Percentiles rank a stretch among this genome's conserved stretches.
These are phyloP conservation scores for Dynastes tityus DNA, from an alignment of 2,888 invertebrate species.

Conservation along the genomic window DNA sequence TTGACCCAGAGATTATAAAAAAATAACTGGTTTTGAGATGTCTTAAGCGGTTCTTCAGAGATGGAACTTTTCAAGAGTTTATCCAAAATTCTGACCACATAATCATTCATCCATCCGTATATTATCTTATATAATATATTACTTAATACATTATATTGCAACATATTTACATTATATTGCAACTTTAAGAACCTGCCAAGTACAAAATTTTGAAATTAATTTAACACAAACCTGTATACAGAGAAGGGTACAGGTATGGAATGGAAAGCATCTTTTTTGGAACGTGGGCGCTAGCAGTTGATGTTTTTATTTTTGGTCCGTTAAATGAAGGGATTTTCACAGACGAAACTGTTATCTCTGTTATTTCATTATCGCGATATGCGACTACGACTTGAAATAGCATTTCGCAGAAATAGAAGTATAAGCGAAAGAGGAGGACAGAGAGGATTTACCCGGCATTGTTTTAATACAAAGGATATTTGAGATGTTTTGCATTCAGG, in stretches of 20 bases:
- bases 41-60: too few species aligned
- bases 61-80: too few species aligned
- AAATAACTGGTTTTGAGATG: too few species aligned
- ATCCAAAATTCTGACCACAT: too few species aligned
- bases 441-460: background rate
- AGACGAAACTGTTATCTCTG: constrained; percentile 24
- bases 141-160: too few species aligned
- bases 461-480: constrained; percentile 38
- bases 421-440: background rate
- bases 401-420: constrained; percentile 19
- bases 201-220: background rate
- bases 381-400: background rate
- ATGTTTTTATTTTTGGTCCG: background rate
- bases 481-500: constrained; percentile 34
- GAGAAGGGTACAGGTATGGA: background rate
- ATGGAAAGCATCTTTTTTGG: background rate
- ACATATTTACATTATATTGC: too few species aligned
- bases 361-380: constrained; percentile 22
- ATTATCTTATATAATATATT: too few species aligned
- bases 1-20: too few species aligned
- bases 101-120: too few species aligned
- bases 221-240: background rate
- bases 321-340: background rate
- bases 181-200: background rate
- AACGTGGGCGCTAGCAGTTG: background rate